Conservation (phyloP, 1,140 invertebrate genomes). For the Trissolcus basalis region DNA sequence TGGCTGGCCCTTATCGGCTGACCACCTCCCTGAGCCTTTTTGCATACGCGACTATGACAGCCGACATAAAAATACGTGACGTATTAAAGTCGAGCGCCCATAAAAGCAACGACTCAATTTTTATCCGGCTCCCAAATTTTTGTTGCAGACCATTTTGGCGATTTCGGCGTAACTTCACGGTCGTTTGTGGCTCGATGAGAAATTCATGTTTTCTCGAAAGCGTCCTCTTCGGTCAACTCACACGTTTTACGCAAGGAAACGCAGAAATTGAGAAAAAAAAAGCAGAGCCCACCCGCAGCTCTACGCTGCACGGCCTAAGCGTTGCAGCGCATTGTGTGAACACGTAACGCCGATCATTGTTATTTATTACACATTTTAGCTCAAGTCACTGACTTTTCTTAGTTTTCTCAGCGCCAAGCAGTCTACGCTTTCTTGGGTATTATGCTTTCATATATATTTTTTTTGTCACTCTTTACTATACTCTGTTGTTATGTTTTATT, state of each 20-base stretch:
- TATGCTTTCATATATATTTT: no score
- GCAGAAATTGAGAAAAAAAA: conserved; percentile 46
- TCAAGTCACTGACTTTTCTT: conserved; percentile 62
- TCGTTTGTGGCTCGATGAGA: conserved; percentile 21
- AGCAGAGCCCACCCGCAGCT: conserved; percentile 47
- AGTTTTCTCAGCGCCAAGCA: conserved; percentile 26
- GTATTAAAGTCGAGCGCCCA: conserved; percentile 32
- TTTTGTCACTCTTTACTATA: conserved; percentile 6
- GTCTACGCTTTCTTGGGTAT: no score
- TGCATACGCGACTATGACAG: conserved; percentile 30
- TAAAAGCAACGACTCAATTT: conserved; percentile 40
- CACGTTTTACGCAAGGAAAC: conserved; percentile 24
- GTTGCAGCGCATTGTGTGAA: conserved; percentile 68
- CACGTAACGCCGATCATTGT: conserved; percentile 74
- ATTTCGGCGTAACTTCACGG: conserved; percentile 17
- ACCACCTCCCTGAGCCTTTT: conserved; percentile 17
- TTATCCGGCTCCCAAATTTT: conserved; percentile 17
- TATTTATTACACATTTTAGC: conserved; percentile 70
- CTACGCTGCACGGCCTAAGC: conserved; percentile 64
- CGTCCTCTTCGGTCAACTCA: conserved; percentile 22
- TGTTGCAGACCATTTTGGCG: not conserved
- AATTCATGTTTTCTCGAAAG: conserved; percentile 11
- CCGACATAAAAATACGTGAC: conserved; percentile 46
- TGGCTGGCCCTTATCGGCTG: conserved; percentile 25
- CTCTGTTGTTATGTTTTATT: no score